Conservation (phyloP, 2,797 vertebrate species). For the Peromyscus attwateri region DNA sequence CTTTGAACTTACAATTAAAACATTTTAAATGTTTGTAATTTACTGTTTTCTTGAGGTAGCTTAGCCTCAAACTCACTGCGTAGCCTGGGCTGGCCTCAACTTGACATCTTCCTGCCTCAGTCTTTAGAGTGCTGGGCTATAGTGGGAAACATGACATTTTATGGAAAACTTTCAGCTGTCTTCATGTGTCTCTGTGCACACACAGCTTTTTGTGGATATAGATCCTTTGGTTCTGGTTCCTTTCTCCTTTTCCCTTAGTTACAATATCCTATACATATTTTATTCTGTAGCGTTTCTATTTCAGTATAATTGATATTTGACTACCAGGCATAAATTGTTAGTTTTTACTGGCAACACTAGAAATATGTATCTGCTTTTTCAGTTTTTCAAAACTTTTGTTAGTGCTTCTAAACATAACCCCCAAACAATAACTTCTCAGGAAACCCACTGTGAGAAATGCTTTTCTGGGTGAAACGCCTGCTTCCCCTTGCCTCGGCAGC, state of each 20-base stretch:
- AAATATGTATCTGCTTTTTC: not conserved
- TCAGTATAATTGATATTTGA: constrained; percentile 19
- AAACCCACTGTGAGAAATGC: not conserved
- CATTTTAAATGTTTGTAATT: not conserved
- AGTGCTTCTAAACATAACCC: not conserved
- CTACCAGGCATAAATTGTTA: constrained; percentile 6
- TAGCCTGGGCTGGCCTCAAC: not conserved
- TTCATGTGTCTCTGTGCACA: not conserved
- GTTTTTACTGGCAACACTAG: not conserved
- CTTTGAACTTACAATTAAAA: constrained; percentile 1
- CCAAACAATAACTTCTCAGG: not conserved
- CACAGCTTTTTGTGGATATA: not conserved
- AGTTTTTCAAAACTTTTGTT: not conserved
- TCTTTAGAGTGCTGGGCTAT: not conserved
- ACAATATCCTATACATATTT: not conserved
- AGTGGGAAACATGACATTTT: not conserved
- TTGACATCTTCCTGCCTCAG: not conserved
- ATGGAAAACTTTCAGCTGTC: not conserved
- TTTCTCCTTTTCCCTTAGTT: not conserved
- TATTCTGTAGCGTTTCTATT: not conserved
- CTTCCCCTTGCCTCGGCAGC: not conserved
- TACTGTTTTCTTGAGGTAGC: not conserved
- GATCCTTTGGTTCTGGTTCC: not conserved
- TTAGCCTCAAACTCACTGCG: not conserved
- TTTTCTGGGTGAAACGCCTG: not conserved